A percentile compares a stretch with the other conserved stretches of the same genome.
Conservation (phyloP, 2,888 invertebrate genomes). For the Eupithecia subumbrata region DNA sequence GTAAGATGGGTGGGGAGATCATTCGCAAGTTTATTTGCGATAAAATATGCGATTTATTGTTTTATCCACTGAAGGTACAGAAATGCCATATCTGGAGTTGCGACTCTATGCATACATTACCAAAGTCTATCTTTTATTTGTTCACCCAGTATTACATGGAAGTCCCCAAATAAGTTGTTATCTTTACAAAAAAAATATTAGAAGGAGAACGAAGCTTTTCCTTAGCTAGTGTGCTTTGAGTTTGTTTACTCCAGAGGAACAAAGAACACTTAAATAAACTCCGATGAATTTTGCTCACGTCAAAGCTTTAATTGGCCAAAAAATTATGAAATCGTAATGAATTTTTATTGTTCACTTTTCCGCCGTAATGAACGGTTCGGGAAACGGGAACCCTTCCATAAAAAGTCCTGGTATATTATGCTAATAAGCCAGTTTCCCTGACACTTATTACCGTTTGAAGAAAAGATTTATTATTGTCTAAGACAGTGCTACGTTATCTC, state of each 20-base stretch:
- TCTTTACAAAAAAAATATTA: constrained; percentile 30
- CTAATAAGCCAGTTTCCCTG: constrained; percentile 18
- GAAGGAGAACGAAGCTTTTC: constrained; percentile 28
- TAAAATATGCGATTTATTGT: no score
- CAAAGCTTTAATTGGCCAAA: background rate
- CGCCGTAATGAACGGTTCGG: constrained; percentile 8
- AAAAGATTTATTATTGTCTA: background rate
- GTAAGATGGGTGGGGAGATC: no score
- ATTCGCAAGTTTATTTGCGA: no score
- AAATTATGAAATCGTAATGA: constrained; percentile 12
- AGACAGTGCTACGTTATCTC: background rate
- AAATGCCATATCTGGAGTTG: background rate
- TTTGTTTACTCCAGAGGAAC: constrained; percentile 25
- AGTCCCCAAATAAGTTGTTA: constrained; percentile 33
- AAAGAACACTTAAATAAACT: no score
- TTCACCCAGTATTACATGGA: constrained; percentile 17
- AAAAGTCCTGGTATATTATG: constrained; percentile 24
- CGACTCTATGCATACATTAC: background rate
- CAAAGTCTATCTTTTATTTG: constrained; percentile 17
- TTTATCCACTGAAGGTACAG: no score
- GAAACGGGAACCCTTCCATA: constrained; percentile 19
- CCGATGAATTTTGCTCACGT: background rate
- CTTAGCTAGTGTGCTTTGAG: constrained; percentile 34
- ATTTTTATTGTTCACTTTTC: constrained; percentile 18
- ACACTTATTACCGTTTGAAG: constrained; percentile 24